Conservation (phyloP, 2,797 vertebrate genomes). For the Melanotaenia trifasciata region DNA sequence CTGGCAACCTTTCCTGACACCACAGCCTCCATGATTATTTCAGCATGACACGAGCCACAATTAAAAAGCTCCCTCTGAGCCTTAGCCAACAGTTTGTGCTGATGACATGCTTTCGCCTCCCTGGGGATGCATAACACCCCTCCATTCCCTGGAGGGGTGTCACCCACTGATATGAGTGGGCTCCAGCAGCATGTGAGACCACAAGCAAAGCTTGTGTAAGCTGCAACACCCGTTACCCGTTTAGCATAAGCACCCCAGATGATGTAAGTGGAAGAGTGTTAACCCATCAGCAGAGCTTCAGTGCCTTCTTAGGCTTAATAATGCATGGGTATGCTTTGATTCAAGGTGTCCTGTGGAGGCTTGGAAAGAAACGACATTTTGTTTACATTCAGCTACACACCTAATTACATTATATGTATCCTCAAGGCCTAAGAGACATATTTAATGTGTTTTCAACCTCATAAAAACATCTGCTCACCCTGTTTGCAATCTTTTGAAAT, state of each 20-base stretch:
- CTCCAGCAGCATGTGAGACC: constrained; percentile 49
- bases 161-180: constrained; percentile 73
- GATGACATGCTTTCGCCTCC: constrained; percentile 54
- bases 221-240: constrained; percentile 30
- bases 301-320: constrained; percentile 40
- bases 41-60: constrained; percentile 59
- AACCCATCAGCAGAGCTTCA: constrained; percentile 23
- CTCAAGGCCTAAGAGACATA: constrained; percentile 39
- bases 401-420: constrained; percentile 39
- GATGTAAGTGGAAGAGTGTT: constrained; percentile 37
- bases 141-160: constrained; percentile 57
- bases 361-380: constrained; percentile 39
- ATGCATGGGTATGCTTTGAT: constrained; percentile 42
- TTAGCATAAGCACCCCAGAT: constrained; percentile 35
- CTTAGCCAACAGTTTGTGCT: constrained; percentile 54
- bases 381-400: constrained; percentile 36
- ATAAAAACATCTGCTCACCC: constrained; percentile 39
- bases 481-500: constrained; percentile 26
- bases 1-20: constrained; percentile 59
- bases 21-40: constrained; percentile 56
- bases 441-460: constrained; percentile 38
- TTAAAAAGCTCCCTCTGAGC: constrained; percentile 67
- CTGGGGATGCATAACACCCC: constrained; percentile 49
- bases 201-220: constrained; percentile 52
- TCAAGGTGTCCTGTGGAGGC: constrained; percentile 49